phyloP scores from a whole-genome alignment of 2,888 invertebrate species.

The Ennomos erosarius region DNA sequence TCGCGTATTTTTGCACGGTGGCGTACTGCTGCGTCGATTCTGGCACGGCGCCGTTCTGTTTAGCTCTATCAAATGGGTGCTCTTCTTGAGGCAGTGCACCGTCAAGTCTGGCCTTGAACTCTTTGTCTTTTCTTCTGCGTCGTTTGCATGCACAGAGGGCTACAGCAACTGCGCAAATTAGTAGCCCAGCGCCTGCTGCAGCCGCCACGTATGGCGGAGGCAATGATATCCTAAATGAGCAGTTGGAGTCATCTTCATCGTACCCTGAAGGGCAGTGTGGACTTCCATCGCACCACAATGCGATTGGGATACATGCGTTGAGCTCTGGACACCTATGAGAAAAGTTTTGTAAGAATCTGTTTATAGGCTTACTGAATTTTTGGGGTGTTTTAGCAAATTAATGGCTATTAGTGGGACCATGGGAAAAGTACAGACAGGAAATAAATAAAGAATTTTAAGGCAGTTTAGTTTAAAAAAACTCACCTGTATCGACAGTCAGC shows the following conservation, averaged over 20 bases:
- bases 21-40: slow-evolving; percentile 77
- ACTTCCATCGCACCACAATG: slow-evolving; percentile 92
- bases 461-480: slow-evolving; percentile 41
- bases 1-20: slow-evolving; percentile 82
- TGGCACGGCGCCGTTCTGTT: slow-evolving; percentile 75
- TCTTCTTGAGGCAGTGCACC: slow-evolving; percentile 85
- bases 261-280: slow-evolving; percentile 92
- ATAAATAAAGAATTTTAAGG: no score
- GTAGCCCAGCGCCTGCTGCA: slow-evolving; percentile 86
- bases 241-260: slow-evolving; percentile 92
- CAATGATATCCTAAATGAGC: slow-evolving; percentile 88
- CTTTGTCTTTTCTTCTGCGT: slow-evolving; percentile 85
- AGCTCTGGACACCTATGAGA: slow-evolving; percentile 90
- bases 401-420: no score
- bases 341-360: slow-evolving; percentile 17
- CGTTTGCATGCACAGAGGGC: slow-evolving; percentile 86
- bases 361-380: neutral
- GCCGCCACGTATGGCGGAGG: slow-evolving; percentile 88
- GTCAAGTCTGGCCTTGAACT: slow-evolving; percentile 86
- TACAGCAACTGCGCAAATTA: slow-evolving; percentile 84
- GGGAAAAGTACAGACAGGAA: no score
- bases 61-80: slow-evolving; percentile 86
- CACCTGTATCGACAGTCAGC: slow-evolving; percentile 89
- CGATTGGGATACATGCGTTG: slow-evolving; percentile 91
- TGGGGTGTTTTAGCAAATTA: no score